Evolutionary conservation across 2,797 vertebrate species (phyloP).

Genomic region (Xenopus petersii): DNA sequence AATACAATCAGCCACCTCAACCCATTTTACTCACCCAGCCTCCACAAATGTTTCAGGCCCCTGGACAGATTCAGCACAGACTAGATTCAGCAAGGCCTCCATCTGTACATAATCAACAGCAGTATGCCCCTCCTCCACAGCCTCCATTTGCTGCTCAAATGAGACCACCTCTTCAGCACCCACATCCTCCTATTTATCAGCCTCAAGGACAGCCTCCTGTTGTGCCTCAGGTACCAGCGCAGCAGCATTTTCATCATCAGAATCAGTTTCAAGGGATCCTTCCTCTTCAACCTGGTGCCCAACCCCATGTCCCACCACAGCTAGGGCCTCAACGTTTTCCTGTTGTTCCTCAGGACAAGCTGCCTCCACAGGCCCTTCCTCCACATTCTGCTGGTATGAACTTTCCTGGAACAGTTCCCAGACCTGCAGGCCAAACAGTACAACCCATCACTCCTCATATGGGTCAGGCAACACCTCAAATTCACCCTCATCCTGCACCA

Average conservation of each 20-base stretch:
- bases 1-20: slow-evolving; percentile 56
- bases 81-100: slow-evolving; percentile 53
- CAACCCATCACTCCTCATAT: slow-evolving; percentile 12
- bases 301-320: slow-evolving; percentile 25
- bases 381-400: slow-evolving; percentile 60
- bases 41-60: slow-evolving; percentile 50
- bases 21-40: slow-evolving; percentile 58
- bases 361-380: slow-evolving; percentile 55
- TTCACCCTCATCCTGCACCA: slow-evolving; percentile 54
- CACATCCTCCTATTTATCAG: slow-evolving; percentile 48
- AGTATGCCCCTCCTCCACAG: slow-evolving; percentile 39
- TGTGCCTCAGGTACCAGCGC: slow-evolving; percentile 52
- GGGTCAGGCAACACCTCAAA: slow-evolving; percentile 41
- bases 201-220: slow-evolving; percentile 47
- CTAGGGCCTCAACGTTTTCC: slow-evolving; percentile 60
- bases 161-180: slow-evolving; percentile 50
- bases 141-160: slow-evolving; percentile 42
- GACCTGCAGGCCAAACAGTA: slow-evolving; percentile 33
- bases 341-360: slow-evolving; percentile 54
- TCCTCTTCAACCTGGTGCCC: slow-evolving; percentile 2
- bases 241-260: not conserved
- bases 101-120: slow-evolving; percentile 39
- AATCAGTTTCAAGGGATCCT: not conserved
- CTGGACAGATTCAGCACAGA: slow-evolving; percentile 54
- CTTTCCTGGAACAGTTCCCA: slow-evolving; percentile 61